These are phyloP conservation scores for Poecilia wingei DNA, from an alignment of 2,797 vertebrate species.

Conservation along the genomic window DNA sequence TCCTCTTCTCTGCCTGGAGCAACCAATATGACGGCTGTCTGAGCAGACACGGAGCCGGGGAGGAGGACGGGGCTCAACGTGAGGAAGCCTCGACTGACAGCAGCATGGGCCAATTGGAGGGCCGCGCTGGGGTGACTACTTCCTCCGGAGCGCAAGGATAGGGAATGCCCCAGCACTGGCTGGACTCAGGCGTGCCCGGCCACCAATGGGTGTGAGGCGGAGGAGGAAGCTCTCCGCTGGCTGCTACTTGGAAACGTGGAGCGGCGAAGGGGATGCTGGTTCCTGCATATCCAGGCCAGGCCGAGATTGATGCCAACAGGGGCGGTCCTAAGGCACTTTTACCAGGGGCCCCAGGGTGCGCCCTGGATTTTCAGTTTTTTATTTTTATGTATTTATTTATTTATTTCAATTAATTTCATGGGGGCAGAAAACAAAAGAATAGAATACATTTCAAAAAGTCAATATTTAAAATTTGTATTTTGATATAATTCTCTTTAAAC, in stretches of 20 bases:
- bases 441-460: too few relatives aligned
- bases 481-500: too few relatives aligned
- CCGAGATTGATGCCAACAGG: neutral
- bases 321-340: neutral
- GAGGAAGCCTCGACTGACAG: conserved; percentile 68
- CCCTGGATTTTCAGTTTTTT: too few relatives aligned
- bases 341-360: neutral
- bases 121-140: conserved; percentile 40
- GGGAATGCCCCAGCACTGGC: conserved; percentile 50
- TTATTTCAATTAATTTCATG: too few relatives aligned
- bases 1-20: conserved; percentile 60
- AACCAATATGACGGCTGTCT: conserved; percentile 79
- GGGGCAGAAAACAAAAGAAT: too few relatives aligned
- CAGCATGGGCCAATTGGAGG: conserved; percentile 66
- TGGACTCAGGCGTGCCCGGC: conserved; percentile 38
- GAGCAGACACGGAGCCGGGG: conserved; percentile 62
- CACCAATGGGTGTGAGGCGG: conserved; percentile 67
- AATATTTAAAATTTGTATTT: too few relatives aligned
- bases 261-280: conserved; percentile 70
- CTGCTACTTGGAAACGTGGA: conserved; percentile 82
- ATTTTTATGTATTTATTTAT: too few relatives aligned
- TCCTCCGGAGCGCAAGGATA: conserved; percentile 68
- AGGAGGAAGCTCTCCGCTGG: conserved; percentile 47
- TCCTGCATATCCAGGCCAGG: conserved; percentile 44
- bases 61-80: conserved; percentile 59